Conservation (phyloP, 2,888 invertebrate genomes). For the Nymphalis polychloros region DNA sequence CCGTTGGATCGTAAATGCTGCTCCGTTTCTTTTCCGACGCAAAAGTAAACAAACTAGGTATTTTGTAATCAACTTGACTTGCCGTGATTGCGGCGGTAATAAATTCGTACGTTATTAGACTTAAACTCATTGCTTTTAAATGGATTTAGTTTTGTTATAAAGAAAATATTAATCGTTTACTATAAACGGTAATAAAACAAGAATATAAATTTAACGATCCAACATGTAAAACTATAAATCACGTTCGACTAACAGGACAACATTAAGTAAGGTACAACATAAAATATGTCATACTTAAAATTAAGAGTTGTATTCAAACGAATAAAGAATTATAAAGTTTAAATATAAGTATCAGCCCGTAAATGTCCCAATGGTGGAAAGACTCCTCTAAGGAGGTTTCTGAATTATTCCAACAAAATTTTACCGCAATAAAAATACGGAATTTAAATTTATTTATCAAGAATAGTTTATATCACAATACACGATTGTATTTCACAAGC, state of each 20-base stretch:
- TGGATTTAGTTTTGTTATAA: slow-evolving; percentile 20
- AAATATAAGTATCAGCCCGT: too few relatives aligned
- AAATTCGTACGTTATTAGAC: slow-evolving; percentile 29
- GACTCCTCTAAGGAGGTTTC: too few relatives aligned
- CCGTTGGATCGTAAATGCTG: slow-evolving; percentile 42
- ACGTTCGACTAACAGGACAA: background rate
- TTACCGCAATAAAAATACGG: background rate
- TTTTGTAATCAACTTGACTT: slow-evolving; percentile 41
- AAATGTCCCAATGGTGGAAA: too few relatives aligned
- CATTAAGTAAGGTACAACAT: background rate
- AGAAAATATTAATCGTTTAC: slow-evolving; percentile 1
- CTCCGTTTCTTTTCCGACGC: slow-evolving; percentile 41
- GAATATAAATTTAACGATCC: slow-evolving; percentile 13
- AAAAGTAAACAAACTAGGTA: slow-evolving; percentile 43
- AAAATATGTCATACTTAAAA: too few relatives aligned
- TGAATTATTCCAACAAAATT: background rate
- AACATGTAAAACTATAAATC: slow-evolving; percentile 1
- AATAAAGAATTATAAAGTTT: too few relatives aligned
- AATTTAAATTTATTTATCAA: background rate
- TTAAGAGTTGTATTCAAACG: too few relatives aligned
- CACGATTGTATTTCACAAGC: slow-evolving; percentile 14
- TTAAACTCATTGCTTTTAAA: slow-evolving; percentile 30
- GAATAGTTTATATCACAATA: background rate
- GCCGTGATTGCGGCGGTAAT: slow-evolving; percentile 33
- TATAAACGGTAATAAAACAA: background rate